Evolutionary conservation across 2,888 invertebrate genomes (phyloP).

Genomic region (Petrolisthes manimaculis): DNA sequence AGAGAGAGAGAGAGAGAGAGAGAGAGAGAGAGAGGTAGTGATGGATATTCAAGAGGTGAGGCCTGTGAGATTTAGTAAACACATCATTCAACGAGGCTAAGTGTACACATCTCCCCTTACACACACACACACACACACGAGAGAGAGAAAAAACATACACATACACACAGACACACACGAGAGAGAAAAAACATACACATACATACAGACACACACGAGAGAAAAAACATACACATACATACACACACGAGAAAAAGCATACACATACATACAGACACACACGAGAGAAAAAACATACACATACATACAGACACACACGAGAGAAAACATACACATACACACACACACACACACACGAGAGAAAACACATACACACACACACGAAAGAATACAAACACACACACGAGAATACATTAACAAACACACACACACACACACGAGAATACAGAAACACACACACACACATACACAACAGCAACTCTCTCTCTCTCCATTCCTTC

Average conservation of each 20-base stretch:
- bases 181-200: background rate
- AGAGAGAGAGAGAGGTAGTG: background rate
- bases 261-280: background rate
- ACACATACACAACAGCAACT: background rate
- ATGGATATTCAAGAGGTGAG: constrained; percentile 37
- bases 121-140: background rate
- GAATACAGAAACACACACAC: too few relatives aligned
- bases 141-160: background rate
- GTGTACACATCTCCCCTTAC: constrained; percentile 36
- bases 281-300: background rate
- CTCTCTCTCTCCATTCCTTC: background rate
- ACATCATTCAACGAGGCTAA: constrained; percentile 39
- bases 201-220: background rate
- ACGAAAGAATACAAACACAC: too few relatives aligned
- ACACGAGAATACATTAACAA: too few relatives aligned
- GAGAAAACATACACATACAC: background rate
- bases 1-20: too few relatives aligned
- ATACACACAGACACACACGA: background rate
- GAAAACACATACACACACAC: too few relatives aligned
- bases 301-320: background rate
- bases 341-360: background rate
- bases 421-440: too few relatives aligned
- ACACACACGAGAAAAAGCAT: too few relatives aligned
- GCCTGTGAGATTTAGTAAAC: constrained; percentile 46
- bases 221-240: background rate